These are phyloP conservation scores for Megamerina dolium DNA, from an alignment of 2,888 invertebrate species.

Conservation along the genomic window DNA sequence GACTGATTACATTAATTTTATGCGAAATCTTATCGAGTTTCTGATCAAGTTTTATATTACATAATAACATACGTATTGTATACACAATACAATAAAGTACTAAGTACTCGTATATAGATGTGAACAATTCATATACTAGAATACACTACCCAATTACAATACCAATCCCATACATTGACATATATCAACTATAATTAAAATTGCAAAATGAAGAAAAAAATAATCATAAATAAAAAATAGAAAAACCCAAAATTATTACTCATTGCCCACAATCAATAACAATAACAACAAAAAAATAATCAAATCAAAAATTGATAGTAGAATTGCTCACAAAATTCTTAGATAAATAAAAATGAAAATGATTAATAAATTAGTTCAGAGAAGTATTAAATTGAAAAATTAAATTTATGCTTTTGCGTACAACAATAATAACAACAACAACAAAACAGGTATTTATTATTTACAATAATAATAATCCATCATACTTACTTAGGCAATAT, in stretches of 20 bases:
- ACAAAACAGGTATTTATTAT: conserved; percentile 6
- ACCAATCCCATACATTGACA: not conserved
- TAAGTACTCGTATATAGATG: too few species aligned
- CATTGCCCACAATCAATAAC: not conserved
- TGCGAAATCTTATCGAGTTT: too few species aligned
- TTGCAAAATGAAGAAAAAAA: not conserved
- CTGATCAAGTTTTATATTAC: too few species aligned
- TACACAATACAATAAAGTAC: too few species aligned
- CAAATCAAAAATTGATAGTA: not conserved
- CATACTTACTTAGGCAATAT: too few species aligned
- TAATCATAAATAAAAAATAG: not conserved
- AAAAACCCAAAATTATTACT: not conserved
- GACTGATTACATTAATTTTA: not conserved
- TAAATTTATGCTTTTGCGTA: too few species aligned
- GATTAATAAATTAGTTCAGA: not conserved
- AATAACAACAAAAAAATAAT: not conserved
- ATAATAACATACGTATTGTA: too few species aligned
- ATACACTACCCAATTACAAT: too few species aligned
- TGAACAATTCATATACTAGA: too few species aligned
- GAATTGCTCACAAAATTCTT: not conserved
- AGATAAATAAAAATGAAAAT: not conserved
- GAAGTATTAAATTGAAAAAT: too few species aligned
- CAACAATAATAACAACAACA: conserved; percentile 2
- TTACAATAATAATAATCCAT: too few species aligned
- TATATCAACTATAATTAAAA: not conserved